Evolutionary conservation across 2,113 vertebrate genomes (phyloP).

Genomic region (Aptenodytes patagonicus): DNA sequence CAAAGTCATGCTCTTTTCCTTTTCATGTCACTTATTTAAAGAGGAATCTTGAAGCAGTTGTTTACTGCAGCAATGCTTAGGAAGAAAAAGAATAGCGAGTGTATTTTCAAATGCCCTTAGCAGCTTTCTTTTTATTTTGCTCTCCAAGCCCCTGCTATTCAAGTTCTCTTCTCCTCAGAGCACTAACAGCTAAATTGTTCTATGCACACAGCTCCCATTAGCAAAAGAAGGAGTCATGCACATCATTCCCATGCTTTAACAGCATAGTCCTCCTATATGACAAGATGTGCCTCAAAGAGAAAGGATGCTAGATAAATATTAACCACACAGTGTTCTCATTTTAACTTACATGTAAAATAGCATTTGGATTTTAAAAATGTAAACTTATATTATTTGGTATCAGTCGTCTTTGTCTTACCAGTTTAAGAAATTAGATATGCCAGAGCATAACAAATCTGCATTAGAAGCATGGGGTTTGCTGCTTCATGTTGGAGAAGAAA

Average conservation of each 20-base stretch:
- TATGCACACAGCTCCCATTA: constrained; percentile 54
- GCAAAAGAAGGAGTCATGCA: constrained; percentile 40
- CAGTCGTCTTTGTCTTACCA: not conserved
- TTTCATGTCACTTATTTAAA: constrained; percentile 57
- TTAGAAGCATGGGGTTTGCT: not conserved
- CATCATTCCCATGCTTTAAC: constrained; percentile 38
- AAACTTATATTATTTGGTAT: not conserved
- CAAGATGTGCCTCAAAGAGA: not conserved
- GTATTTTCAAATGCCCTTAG: constrained; percentile 64
- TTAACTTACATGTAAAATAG: not conserved
- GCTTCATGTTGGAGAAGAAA: not conserved
- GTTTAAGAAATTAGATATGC: constrained; percentile 37
- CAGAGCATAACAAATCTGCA: not conserved
- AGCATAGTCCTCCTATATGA: not conserved
- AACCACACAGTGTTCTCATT: not conserved
- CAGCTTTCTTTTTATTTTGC: constrained; percentile 58
- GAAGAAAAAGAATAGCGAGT: constrained; percentile 38
- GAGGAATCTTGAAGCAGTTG: constrained; percentile 51
- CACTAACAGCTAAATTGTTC: constrained; percentile 65
- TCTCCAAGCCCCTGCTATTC: constrained; percentile 58
- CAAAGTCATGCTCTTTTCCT: constrained; percentile 52
- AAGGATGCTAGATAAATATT: constrained; percentile 12
- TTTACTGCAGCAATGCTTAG: constrained; percentile 49
- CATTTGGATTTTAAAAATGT: constrained; percentile 12
- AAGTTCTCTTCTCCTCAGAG: constrained; percentile 47